A percentile compares a stretch with the other conserved stretches of the same genome.
These are phyloP conservation scores for Andrena haemorrhoa DNA, from an alignment of 2,888 invertebrate species.

Conservation along the genomic window DNA sequence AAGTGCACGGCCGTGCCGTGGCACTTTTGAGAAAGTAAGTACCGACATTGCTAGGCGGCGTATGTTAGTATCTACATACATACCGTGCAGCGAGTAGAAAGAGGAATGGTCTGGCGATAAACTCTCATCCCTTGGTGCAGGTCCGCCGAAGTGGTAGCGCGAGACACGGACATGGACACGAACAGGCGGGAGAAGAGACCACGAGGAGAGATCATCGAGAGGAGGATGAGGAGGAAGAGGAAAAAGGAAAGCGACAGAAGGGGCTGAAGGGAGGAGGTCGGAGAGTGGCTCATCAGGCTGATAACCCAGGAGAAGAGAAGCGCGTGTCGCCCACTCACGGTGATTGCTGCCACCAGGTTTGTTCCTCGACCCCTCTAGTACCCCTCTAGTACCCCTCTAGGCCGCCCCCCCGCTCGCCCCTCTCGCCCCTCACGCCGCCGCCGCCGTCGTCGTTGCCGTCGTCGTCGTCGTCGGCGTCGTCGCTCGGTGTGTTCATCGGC, in stretches of 20 bases:
- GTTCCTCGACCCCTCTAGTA: slow-evolving; percentile 65
- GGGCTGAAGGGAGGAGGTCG: slow-evolving; percentile 32
- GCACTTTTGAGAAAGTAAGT: not conserved
- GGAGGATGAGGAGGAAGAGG: slow-evolving; percentile 28
- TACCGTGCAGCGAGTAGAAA: not conserved
- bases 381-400: slow-evolving; percentile 18
- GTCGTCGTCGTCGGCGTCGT: slow-evolving; percentile 38
- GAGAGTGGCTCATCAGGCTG: slow-evolving; percentile 80
- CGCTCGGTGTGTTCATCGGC: slow-evolving; percentile 51
- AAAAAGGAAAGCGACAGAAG: not conserved
- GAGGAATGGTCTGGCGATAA: slow-evolving; percentile 42
- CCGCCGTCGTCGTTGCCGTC: slow-evolving; percentile 41
- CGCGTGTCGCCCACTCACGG: slow-evolving; percentile 84
- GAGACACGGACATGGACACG: not conserved
- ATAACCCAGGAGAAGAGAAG: slow-evolving; percentile 79
- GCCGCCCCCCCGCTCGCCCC: slow-evolving; percentile 33
- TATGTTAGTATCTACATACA: not conserved
- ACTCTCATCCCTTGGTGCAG: slow-evolving; percentile 23
- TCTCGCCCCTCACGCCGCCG: slow-evolving; percentile 38
- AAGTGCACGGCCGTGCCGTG: not conserved
- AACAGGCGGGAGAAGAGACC: slow-evolving; percentile 1
- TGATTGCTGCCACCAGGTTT: slow-evolving; percentile 82
- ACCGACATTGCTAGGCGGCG: not conserved
- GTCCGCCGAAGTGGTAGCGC: slow-evolving; percentile 19
- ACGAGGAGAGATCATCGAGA: slow-evolving; percentile 28